Base-by-base conservation (phyloP, 2,888 invertebrate genomes). In the Drosophila nr. fundita region DNA sequence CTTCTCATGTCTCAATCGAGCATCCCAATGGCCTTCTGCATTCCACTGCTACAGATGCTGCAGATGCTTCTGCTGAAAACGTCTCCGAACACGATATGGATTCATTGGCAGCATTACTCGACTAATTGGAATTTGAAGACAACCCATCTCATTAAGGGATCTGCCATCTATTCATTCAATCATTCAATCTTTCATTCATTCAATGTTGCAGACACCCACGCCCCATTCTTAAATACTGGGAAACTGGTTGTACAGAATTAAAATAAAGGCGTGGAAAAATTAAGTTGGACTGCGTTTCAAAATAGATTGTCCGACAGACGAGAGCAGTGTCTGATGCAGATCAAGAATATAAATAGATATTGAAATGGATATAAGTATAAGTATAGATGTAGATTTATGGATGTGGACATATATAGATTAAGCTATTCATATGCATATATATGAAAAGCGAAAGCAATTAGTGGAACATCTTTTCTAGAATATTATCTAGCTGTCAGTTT, bases 11-110 rank as follows among this genome's bases (percentile, higher is more conserved):
- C 24, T 13, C 54, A 0, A 1, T 48, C 0, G 50, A 18, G 15
- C 82, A 82, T 45, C 55, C 61, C 49, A 27, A 59, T 1, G 57
- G 68, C 11, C 55, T 65, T 3, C 8, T 36, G 10, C 2, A 40
- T 36, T 36, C 15, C 18, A 18, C 6, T 6, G 15, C 36, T 18
- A 15, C 36, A 15, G 36, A 36, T 40, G n/a, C 0, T n/a, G 32
- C 3, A n/a, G n/a, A n/a, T n/a, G n/a, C n/a, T n/a, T n/a, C n/a
- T n/a, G n/a, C n/a, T n/a, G n/a, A n/a, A n/a, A n/a, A n/a, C n/a
- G n/a, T n/a, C n/a, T n/a, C n/a, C n/a, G n/a, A n/a, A n/a, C n/a
- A n/a, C n/a, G 4, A n/a, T 10, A 8, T 7, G n/a, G 10, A 4
- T 38, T 38, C 38, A n/a, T 10, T 4, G 38, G 1, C n/a, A 38